Evolutionary conservation across 2,113 vertebrate species (phyloP), one percentile per base, ranked within the genome.

Genomic region (Ochotona curzoniae): DNA sequence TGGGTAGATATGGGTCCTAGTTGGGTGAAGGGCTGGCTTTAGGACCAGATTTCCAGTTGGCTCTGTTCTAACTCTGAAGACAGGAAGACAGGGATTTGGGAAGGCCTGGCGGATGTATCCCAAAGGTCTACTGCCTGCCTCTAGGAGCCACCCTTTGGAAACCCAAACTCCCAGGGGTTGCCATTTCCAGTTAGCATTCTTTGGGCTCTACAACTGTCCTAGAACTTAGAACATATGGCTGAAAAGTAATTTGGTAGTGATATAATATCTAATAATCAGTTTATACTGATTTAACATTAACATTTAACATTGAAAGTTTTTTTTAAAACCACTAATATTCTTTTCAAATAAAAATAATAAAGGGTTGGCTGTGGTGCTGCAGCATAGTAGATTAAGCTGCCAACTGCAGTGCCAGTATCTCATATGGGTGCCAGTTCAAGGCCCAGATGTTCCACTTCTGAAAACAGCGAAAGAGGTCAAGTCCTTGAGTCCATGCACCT

Each of bases 321-420:
- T 86, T 90, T 90, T 66, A 13, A 70, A 78, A 60, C 83, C 8
- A 67, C 44, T 30, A 86, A 7, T n/a, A 8, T 5, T 60, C 32
- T 38, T 89, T 96, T 93, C 49, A 90, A 89, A 78, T 66, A 89
- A 57, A 73, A 94, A 26, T 67, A 89, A 64, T 30, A 83, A 87
- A 44, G 38, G 38, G 38, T 44, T 44, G 38, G 38, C 38, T 44
- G 38, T 44, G 38, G 38, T 44, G 38, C 38, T 44, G 38, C 38
- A 44, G 38, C 38, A 44, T 44, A 44, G 38, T 44, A 44, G 38
- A 44, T 44, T 44, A 44, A 44, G 38, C 38, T 44, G 38, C 38
- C 38, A 44, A 3, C 38, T 44, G 38, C 38, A 44, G 38, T 44
- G 38, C 38, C 38, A 44, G 38, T 44, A 44, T 44, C 38, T 44